A percentile compares a stretch with the other conserved stretches of the same genome.
phyloP scores from a whole-genome alignment of 2,888 invertebrate genomes.

The Torymus aiolomorphi region DNA sequence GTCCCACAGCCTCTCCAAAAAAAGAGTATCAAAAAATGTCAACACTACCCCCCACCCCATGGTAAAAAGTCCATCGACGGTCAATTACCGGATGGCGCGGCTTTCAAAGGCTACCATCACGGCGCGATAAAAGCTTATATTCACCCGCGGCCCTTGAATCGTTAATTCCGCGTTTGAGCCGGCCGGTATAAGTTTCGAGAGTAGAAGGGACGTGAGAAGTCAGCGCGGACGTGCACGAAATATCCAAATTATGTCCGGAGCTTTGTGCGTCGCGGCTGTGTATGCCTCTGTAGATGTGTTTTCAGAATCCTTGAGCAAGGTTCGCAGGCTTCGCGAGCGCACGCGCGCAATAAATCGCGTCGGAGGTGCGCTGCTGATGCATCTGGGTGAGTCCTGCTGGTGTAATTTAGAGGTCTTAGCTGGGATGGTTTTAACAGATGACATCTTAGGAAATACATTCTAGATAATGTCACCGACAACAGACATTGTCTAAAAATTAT shows the following conservation, averaged over 20 bases:
- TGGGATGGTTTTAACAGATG: too few species aligned
- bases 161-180: conserved; percentile 8
- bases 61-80: conserved; percentile 43
- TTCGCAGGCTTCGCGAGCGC: too few species aligned
- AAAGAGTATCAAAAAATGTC: not conserved
- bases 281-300: too few species aligned
- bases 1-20: not conserved
- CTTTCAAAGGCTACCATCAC: not conserved
- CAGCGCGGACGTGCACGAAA: conserved; percentile 23
- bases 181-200: conserved; percentile 17
- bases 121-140: conserved; percentile 5
- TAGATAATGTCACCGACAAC: too few species aligned
- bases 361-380: too few species aligned
- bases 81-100: conserved; percentile 27
- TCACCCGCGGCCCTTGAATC: not conserved
- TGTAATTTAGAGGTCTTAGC: too few species aligned
- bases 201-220: not conserved
- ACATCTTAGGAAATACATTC: too few species aligned
- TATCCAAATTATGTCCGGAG: conserved; percentile 10
- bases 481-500: too few species aligned
- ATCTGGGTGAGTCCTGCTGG: too few species aligned
- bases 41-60: too few species aligned
- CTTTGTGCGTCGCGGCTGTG: not conserved
- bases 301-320: too few species aligned
- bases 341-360: too few species aligned